Percentiles rank a stretch among this genome's conserved stretches.
phyloP scores from a whole-genome alignment of 2,888 invertebrate species.

The Pseudanteris insignis region DNA sequence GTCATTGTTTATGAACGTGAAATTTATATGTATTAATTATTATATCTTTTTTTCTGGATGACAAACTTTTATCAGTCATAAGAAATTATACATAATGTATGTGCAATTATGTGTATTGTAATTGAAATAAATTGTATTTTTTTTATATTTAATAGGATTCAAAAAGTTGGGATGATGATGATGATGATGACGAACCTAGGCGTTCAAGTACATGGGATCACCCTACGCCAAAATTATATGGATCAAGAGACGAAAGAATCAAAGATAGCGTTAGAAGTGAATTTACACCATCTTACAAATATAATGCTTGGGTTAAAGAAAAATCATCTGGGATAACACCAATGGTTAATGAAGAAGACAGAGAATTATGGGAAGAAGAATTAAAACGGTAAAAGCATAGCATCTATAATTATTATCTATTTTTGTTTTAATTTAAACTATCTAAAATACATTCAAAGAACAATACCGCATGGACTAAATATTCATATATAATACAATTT shows the following conservation, averaged over 20 bases:
- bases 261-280: slow-evolving; percentile 66
- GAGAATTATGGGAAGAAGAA: slow-evolving; percentile 88
- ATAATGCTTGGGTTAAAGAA: slow-evolving; percentile 80
- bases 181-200: slow-evolving; percentile 70
- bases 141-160: slow-evolving; percentile 63
- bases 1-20: too few species aligned
- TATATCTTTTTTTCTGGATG: too few species aligned
- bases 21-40: too few species aligned
- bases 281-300: slow-evolving; percentile 88
- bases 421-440: background rate
- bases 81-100: too few species aligned
- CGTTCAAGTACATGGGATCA: slow-evolving; percentile 91
- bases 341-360: slow-evolving; percentile 70
- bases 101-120: too few species aligned
- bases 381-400: slow-evolving; percentile 73
- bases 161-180: slow-evolving; percentile 83
- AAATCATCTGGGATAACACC: slow-evolving; percentile 75
- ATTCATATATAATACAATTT: too few species aligned
- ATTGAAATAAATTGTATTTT: too few species aligned
- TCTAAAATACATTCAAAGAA: background rate
- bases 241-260: slow-evolving; percentile 53
- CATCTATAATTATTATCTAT: background rate
- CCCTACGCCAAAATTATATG: slow-evolving; percentile 80
- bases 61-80: too few species aligned
- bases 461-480: background rate